These are phyloP conservation scores for Corella eumyota DNA, from an alignment of 23 tunicate species.

Conservation along the genomic window DNA sequence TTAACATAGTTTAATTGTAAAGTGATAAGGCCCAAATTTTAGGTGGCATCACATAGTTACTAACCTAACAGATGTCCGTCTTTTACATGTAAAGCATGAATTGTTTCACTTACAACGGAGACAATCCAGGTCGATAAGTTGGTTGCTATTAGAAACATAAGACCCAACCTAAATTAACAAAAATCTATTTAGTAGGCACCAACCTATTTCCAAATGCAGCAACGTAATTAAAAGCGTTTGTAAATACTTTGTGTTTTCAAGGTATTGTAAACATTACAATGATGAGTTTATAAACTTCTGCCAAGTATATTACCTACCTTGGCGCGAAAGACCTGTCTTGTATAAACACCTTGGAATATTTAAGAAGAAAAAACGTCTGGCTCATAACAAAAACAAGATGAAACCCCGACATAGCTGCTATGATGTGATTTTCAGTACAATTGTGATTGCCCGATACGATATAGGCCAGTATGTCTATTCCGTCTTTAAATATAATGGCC, in stretches of 20 bases:
- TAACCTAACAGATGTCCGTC: background rate
- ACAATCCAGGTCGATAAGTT: constrained; percentile 74
- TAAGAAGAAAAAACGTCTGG: constrained; percentile 34
- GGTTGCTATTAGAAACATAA: constrained; percentile 64
- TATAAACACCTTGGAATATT: constrained; percentile 36
- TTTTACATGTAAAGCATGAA: constrained; percentile 2
- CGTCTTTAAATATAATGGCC: constrained; percentile 51
- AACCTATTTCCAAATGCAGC: background rate
- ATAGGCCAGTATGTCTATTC: constrained; percentile 21
- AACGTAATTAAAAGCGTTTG: too few relatives aligned
- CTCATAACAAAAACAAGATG: constrained; percentile 23
- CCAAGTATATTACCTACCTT: constrained; percentile 10
- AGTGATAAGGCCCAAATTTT: too few relatives aligned
- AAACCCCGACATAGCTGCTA: constrained; percentile 10
- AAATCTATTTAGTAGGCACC: background rate
- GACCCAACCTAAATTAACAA: constrained; percentile 37
- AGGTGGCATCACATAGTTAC: too few relatives aligned
- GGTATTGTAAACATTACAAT: too few relatives aligned
- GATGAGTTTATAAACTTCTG: too few relatives aligned
- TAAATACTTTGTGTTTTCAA: too few relatives aligned
- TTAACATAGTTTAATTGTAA: too few relatives aligned
- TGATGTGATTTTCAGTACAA: constrained; percentile 7
- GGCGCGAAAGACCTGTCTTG: constrained; percentile 2
- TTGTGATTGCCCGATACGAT: background rate
- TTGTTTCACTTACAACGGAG: constrained; percentile 53